These are phyloP conservation scores for Xanthostigma xanthostigma DNA, from an alignment of 2,888 invertebrate genomes.

Conservation along the genomic window DNA sequence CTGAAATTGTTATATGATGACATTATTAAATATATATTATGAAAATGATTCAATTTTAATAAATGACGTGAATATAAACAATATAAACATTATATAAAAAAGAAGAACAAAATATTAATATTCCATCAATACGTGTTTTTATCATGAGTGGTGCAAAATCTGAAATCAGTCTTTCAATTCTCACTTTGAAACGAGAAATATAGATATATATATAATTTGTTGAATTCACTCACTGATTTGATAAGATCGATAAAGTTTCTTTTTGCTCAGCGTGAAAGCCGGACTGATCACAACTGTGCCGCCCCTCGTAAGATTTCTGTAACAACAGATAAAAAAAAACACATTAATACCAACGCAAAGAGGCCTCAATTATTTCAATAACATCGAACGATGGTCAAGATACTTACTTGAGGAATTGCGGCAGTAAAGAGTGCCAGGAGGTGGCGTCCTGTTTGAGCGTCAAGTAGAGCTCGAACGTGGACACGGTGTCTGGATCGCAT, in stretches of 20 bases:
- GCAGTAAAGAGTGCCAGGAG: slow-evolving; percentile 75
- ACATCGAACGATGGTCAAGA: neutral
- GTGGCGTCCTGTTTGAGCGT: slow-evolving; percentile 75
- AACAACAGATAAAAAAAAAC: slow-evolving; percentile 19
- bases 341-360: slow-evolving; percentile 1
- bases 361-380: neutral
- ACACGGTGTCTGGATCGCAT: slow-evolving; percentile 72
- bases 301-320: slow-evolving; percentile 71
- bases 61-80: neutral
- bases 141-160: too few relatives aligned
- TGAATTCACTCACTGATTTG: slow-evolving; percentile 29
- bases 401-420: slow-evolving; percentile 82
- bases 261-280: slow-evolving; percentile 79
- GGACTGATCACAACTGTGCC: slow-evolving; percentile 81
- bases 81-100: neutral
- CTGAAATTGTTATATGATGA: neutral
- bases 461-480: slow-evolving; percentile 81
- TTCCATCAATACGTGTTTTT: too few relatives aligned
- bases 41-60: neutral
- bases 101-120: neutral
- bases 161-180: slow-evolving; percentile 3
- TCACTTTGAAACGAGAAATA: slow-evolving; percentile 1
- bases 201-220: neutral
- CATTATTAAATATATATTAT: too few relatives aligned
- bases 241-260: slow-evolving; percentile 74